These are phyloP conservation scores for Malurus leucopterus DNA, from an alignment of 2,797 vertebrate species.

Conservation along the genomic window DNA sequence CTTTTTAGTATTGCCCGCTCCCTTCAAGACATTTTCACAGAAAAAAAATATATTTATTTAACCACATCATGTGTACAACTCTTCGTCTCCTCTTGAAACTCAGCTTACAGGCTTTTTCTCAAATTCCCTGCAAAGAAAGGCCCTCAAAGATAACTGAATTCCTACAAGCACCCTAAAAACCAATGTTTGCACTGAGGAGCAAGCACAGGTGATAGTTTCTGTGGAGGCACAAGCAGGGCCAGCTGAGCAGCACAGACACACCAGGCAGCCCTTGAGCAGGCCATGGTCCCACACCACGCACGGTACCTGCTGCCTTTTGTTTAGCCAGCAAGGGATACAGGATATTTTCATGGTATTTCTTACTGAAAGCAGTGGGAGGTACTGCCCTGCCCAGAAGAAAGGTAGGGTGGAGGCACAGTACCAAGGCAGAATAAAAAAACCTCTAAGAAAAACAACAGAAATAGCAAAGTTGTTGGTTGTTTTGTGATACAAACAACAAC, in stretches of 20 bases:
- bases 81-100: neutral
- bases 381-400: neutral
- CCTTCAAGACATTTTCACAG: neutral
- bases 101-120: neutral
- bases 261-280: fast-evolving
- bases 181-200: neutral
- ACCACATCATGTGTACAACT: neutral
- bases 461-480: neutral
- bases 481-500: neutral
- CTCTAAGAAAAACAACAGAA: neutral
- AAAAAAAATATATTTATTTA: neutral
- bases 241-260: neutral
- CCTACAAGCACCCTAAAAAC: neutral
- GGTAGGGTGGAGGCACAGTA: neutral
- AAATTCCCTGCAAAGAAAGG: neutral
- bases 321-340: neutral
- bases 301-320: neutral
- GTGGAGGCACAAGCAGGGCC: neutral
- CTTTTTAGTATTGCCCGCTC: neutral
- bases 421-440: neutral
- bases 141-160: neutral
- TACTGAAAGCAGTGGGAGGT: neutral
- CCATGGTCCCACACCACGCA: neutral
- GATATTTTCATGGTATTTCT: neutral
- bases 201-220: neutral